Evolutionary conservation across 2,113 vertebrate genomes (phyloP), one percentile per base, ranked within the genome.

Genomic region (Odontesthes bonariensis): DNA sequence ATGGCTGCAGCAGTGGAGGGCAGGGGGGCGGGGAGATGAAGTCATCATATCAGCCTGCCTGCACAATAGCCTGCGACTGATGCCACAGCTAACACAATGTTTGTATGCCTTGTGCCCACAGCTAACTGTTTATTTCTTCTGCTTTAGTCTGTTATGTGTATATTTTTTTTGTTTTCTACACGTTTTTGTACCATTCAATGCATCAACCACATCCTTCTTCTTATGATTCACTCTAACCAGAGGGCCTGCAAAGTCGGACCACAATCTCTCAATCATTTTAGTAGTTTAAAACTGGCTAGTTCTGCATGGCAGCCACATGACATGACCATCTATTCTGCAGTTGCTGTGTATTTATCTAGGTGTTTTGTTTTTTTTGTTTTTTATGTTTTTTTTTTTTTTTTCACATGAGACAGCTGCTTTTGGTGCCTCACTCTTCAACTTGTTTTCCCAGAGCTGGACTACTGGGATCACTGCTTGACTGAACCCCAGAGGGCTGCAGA

Each of bases 381-480:
- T 44, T 44, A 27, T 38, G 35, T 38, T 10, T 2, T 8, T 38
- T 38, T 7, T 38, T 38, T 38, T 7, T 8, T 38, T 44, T 44
- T 14, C 3, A 44, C 13, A 44, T n/a, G 17, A n/a, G 3, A 19
- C 7, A 19, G 46, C 17, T 19, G 46, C 46, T 8, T 6, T 49
- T 6, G 19, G 46, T 49, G 2, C 16, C 46, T 49, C 7, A n/a
- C 4, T 10, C 3, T 44, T 38, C 2, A 5, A 54, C 33, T 19
- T 73, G n/a, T 58, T 67, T 73, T 58, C 71, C 16, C 86, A 96
- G 95, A 96, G 73, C 85, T 94, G 75, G 94, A 95, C 81, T 94
- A 95, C 85, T 96, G 95, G 95, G 95, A 95, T 83, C 91, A 90
- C 76, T 92, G 92, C 71, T 79, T 92, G 79, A 88, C 92, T 1